Conservation (phyloP, 2,113 vertebrate species). For the Pelusios castaneus region DNA sequence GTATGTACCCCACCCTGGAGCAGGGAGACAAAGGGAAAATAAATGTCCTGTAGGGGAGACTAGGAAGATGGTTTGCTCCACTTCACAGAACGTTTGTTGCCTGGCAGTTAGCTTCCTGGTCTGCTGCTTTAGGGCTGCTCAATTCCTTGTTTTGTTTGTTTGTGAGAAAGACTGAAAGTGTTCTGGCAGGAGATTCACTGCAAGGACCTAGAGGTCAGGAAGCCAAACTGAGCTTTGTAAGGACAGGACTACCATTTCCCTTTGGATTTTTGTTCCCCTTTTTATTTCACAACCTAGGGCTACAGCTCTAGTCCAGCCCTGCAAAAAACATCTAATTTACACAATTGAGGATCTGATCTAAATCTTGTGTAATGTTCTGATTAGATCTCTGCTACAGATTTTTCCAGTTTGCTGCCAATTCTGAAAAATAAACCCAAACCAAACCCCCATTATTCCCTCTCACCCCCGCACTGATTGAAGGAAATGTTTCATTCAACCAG, state of each 20-base stretch:
- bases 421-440: neutral
- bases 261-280: neutral
- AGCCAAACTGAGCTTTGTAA: neutral
- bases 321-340: neutral
- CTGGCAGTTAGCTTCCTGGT: neutral
- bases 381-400: neutral
- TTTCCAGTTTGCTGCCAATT: neutral
- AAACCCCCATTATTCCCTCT: neutral
- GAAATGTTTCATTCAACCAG: too few relatives aligned
- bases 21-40: neutral
- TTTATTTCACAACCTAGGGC: neutral
- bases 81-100: neutral
- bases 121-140: neutral
- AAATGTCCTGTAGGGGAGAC: neutral
- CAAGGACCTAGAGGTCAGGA: neutral
- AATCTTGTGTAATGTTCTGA: neutral
- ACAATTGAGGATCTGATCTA: neutral
- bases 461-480: too few relatives aligned
- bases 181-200: accelerated
- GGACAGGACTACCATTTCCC: neutral
- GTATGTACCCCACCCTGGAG: neutral
- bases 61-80: accelerated
- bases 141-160: neutral
- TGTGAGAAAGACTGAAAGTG: neutral
- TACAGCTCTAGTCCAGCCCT: neutral